Conservation (phyloP, 2,888 invertebrate species). For the Pollenia amentaria region DNA sequence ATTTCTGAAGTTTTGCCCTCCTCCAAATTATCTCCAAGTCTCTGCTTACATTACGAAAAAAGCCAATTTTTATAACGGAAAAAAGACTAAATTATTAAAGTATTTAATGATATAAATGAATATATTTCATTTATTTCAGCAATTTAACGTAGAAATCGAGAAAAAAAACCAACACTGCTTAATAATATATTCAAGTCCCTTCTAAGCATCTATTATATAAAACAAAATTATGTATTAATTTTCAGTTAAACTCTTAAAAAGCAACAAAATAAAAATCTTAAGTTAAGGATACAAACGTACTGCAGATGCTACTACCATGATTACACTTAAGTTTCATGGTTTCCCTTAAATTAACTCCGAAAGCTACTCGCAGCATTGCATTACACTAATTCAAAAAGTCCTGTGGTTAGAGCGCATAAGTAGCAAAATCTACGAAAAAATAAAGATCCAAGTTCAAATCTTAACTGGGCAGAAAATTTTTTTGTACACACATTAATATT, state of each 20-base stretch:
- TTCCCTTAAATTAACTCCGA: too few relatives aligned
- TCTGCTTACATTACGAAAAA: conserved; percentile 1
- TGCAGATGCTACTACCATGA: too few relatives aligned
- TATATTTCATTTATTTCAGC: conserved; percentile 1
- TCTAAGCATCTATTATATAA: conserved; percentile 25
- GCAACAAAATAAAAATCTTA: not conserved
- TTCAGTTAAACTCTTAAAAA: conserved; percentile 12
- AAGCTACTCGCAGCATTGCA: too few relatives aligned
- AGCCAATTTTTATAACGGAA: conserved; percentile 28
- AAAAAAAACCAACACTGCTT: conserved; percentile 43
- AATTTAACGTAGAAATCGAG: not conserved
- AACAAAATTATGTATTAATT: conserved; percentile 5
- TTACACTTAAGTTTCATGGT: too few relatives aligned
- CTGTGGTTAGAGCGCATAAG: too few relatives aligned
- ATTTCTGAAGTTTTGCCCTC: not conserved
- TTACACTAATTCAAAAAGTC: too few relatives aligned
- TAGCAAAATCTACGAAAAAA: too few relatives aligned
- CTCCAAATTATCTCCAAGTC: not conserved
- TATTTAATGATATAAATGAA: conserved; percentile 29
- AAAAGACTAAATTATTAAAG: conserved; percentile 44
- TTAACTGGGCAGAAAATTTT: too few relatives aligned
- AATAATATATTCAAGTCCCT: conserved; percentile 31
- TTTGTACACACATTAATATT: too few relatives aligned
- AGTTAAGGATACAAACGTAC: too few relatives aligned
- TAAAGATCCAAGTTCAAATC: too few relatives aligned